Evolutionary conservation across 2,113 vertebrate genomes (phyloP), one percentile per base, ranked within the genome.

Genomic region (Pithys albifrons): DNA sequence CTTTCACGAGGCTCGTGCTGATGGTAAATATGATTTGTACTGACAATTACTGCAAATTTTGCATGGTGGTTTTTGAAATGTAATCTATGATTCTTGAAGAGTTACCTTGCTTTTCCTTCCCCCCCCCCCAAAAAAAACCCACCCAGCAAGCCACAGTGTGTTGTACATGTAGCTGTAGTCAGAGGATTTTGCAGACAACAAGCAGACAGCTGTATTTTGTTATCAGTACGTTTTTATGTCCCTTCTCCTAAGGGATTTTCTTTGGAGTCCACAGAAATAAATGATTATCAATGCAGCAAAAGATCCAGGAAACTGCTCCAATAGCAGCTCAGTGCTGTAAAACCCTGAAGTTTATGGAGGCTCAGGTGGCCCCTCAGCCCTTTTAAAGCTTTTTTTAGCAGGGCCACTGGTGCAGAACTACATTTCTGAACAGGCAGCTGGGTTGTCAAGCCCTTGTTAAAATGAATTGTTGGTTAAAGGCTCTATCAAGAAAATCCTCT

Each of bases 401-500:
- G 59, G 69, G 65, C 59, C 80, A 24, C 41, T 61, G 65, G 57
- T 75, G 78, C 76, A 72, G 89, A 88, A 94, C 83, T 70, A 72
- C 70, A 84, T 93, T 96, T 90, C 73, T 54, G 90, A 80, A 92
- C 69, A 94, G 75, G 89, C 90, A 92, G 90, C 49, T 57, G 78
- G 72, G 72, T 93, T 90, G 91, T 86, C 89, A 88, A 49, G 24
- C 39, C 78, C 94, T 89, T 88, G 88, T 95, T 96, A 92, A 94
- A 97, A 93, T 91, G 92, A 97, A 96, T 96, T 96, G 96, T 67
- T 85, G 64, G 93, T 96, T 95, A 94, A 96, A 95, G 92, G 93
- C 87, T 69, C 70, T 33, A 90, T 95, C 88, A 95, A 95, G 86
- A 89, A 96, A 93, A 89, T 71, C 78, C 74, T 84, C 51, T 95